Evolutionary conservation across 2,888 invertebrate genomes (phyloP).

Genomic region (Barypeithes pellucidus): DNA sequence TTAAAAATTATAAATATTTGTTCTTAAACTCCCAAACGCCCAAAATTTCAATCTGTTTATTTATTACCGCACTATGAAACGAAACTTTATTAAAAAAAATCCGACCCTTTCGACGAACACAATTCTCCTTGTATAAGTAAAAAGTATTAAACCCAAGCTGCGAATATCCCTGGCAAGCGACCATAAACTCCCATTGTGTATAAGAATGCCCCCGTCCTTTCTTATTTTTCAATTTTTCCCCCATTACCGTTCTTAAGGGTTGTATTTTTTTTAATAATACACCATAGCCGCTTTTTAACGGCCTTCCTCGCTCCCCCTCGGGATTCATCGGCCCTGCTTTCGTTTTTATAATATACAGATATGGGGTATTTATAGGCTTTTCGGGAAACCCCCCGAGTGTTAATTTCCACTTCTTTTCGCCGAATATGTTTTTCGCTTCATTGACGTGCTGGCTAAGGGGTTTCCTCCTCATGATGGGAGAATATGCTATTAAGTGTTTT

Average conservation of each 20-base stretch:
- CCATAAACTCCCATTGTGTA: slow-evolving; percentile 4
- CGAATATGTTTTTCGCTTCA: slow-evolving; percentile 24
- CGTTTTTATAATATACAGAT: slow-evolving; percentile 28
- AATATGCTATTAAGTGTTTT: too few relatives aligned
- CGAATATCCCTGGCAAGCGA: slow-evolving; percentile 2
- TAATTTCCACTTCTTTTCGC: slow-evolving; percentile 24
- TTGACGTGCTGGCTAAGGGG: too few relatives aligned
- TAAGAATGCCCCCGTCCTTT: slow-evolving; percentile 2
- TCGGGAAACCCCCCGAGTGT: slow-evolving; percentile 16
- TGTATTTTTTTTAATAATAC: slow-evolving; percentile 25
- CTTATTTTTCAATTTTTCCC: slow-evolving; percentile 17
- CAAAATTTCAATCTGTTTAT: too few relatives aligned
- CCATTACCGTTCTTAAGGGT: slow-evolving; percentile 18
- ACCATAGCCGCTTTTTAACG: slow-evolving; percentile 23
- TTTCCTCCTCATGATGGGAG: too few relatives aligned
- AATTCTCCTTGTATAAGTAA: slow-evolving; percentile 6
- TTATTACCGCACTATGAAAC: too few relatives aligned
- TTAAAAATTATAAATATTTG: too few relatives aligned
- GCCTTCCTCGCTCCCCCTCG: slow-evolving; percentile 9
- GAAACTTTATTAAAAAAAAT: background rate
- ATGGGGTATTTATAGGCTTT: slow-evolving; percentile 26
- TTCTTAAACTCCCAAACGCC: too few relatives aligned
- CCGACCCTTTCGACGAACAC: background rate
- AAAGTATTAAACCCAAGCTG: slow-evolving; percentile 13
- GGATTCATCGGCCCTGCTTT: slow-evolving; percentile 8